phyloP scores from a whole-genome alignment of 2,888 invertebrate species.

The Halictus ligatus region DNA sequence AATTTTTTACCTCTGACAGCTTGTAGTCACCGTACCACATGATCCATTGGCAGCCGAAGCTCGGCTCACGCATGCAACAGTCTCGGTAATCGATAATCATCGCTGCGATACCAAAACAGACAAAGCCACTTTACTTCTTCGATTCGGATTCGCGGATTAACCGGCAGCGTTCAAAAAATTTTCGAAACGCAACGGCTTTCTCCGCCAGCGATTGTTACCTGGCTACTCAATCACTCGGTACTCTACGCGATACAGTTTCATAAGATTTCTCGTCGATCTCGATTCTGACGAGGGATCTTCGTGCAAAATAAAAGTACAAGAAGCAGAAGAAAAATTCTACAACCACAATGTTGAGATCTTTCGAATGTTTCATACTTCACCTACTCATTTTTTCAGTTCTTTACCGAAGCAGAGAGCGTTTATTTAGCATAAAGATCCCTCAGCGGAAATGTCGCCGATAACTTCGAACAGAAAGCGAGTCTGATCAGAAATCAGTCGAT shows the following conservation, averaged over 20 bases:
- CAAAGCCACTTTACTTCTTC: background rate
- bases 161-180: background rate
- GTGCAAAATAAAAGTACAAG: too few species aligned
- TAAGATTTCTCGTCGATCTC: background rate
- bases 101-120: conserved; percentile 62
- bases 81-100: conserved; percentile 80
- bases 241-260: background rate
- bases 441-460: too few species aligned
- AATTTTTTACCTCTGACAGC: conserved; percentile 76
- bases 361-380: too few species aligned
- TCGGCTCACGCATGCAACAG: conserved; percentile 77
- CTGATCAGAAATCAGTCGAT: too few species aligned
- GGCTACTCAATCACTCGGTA: background rate
- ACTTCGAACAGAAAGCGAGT: too few species aligned
- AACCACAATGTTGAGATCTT: too few species aligned
- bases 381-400: background rate
- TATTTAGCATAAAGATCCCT: too few species aligned
- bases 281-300: too few species aligned
- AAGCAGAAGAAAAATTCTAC: too few species aligned
- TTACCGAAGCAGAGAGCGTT: too few species aligned
- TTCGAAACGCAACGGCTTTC: background rate
- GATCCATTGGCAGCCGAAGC: conserved; percentile 80
- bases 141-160: background rate
- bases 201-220: background rate
- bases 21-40: conserved; percentile 81